These are phyloP conservation scores for Trichonephila clavipes DNA, from an alignment of 1,140 invertebrate genomes.

Conservation along the genomic window DNA sequence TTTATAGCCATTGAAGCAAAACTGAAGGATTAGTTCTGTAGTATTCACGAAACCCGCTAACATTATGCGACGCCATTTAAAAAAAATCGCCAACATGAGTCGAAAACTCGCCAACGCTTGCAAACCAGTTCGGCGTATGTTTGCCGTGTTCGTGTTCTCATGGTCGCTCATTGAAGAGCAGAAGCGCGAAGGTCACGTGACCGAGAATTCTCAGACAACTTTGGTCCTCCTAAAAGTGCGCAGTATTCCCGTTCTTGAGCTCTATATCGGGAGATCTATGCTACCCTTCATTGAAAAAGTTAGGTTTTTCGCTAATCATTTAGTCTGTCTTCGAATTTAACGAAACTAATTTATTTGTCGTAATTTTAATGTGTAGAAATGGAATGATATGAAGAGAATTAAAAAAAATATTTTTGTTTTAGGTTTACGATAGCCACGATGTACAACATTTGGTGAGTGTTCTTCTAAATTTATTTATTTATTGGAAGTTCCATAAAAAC, in stretches of 20 bases:
- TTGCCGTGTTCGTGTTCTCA: conserved; percentile 44
- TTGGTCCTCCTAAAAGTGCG: conserved; percentile 61
- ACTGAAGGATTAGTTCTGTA: no score
- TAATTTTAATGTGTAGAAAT: background rate
- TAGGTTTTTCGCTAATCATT: background rate
- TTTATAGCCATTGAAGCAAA: no score
- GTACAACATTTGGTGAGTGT: background rate
- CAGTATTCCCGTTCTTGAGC: conserved; percentile 59
- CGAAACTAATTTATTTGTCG: background rate
- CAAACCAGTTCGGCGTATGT: background rate
- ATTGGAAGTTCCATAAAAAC: background rate
- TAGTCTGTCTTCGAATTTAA: no score
- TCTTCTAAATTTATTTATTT: background rate
- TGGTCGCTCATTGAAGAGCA: conserved; percentile 71
- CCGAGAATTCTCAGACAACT: conserved; percentile 60
- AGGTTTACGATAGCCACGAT: background rate
- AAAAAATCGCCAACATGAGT: background rate
- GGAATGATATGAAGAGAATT: background rate
- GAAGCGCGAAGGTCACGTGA: conserved; percentile 66
- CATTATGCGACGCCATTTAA: background rate
- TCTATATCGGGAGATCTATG: background rate
- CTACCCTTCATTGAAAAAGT: background rate
- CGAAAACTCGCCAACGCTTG: background rate
- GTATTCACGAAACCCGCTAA: no score
- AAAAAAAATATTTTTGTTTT: background rate